phyloP scores from a whole-genome alignment of 2,797 vertebrate species.

The Trichosurus vulpecula region DNA sequence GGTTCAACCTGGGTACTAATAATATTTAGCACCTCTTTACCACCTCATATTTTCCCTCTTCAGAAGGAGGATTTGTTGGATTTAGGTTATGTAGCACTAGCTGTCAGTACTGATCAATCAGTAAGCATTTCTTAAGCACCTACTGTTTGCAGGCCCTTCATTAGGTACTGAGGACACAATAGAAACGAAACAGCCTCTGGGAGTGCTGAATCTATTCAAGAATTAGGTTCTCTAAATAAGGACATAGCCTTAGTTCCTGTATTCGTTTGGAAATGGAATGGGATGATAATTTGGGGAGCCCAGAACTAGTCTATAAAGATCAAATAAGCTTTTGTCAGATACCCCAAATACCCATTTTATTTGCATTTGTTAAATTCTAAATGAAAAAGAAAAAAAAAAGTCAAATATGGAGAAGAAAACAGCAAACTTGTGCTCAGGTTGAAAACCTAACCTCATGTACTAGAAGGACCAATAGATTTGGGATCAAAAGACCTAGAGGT shows the following conservation, averaged over 20 bases:
- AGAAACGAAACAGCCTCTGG: background rate
- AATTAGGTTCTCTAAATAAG: background rate
- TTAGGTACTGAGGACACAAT: background rate
- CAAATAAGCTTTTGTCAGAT: background rate
- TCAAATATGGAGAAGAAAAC: background rate
- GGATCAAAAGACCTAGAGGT: background rate
- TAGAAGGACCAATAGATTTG: background rate
- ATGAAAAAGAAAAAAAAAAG: background rate
- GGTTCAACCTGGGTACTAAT: background rate
- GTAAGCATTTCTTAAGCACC: background rate
- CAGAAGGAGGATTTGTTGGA: background rate
- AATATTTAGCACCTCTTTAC: background rate
- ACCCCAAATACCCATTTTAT: background rate
- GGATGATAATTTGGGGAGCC: background rate
- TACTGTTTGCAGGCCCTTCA: background rate
- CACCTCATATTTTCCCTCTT: background rate
- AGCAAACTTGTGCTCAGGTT: background rate
- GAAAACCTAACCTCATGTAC: background rate
- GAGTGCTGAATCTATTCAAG: background rate
- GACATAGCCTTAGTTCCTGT: background rate
- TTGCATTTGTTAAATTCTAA: background rate
- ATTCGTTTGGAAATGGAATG: conserved; percentile 22
- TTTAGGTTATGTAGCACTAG: background rate
- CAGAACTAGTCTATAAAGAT: background rate
- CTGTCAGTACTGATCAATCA: background rate